Base-by-base conservation (phyloP, 2,888 invertebrate species). In the Pyrgus malvae region DNA sequence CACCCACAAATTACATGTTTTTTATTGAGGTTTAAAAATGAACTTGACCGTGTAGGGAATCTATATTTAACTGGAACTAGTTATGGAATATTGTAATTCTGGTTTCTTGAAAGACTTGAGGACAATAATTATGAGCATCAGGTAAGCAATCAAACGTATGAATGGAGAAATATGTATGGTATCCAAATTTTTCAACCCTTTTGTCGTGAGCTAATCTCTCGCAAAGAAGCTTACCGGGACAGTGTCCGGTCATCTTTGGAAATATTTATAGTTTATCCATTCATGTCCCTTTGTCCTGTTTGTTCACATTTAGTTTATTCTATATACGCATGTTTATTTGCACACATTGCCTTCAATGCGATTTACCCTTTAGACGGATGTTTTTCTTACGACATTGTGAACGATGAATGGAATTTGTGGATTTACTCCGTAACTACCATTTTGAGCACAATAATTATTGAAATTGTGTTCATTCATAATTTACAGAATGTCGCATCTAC, bases 261-360 rank as follows among this genome's bases (percentile, higher is more conserved):
- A 71, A 80, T 85, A 81, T 86, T 85, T 83, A 78, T 77, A 74
- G 71, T 67, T 40, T 40, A 46, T 54, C 40, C 53, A 54, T 53
- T 53, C 38, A 35, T 12, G n/a, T 19, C 25, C 40, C 21, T 51
- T 46, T 54, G 48, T 54, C 49, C 60, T 86, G 84, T 86, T 87
- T 86, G 80, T 83, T 70, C 86, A 89, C 80, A 80, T 87, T 85
- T 75, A 77, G 76, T 78, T 78, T 74, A 81, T 80, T 76, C 80
- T 78, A 63, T 68, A 67, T 55, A 51, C 63, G 65, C 58, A 65
- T 70, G 72, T 73, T 76, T 83, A 78, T 78, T 80, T 83, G 80
- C 71, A 78, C 84, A 85, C 80, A 80, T 81, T 83, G 74, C 74
- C 68, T 70, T 69, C 70, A 69, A 68, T 69, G 58, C 46, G 56